Conservation (phyloP, 2,797 vertebrate genomes). For the Myotis findleyi region DNA sequence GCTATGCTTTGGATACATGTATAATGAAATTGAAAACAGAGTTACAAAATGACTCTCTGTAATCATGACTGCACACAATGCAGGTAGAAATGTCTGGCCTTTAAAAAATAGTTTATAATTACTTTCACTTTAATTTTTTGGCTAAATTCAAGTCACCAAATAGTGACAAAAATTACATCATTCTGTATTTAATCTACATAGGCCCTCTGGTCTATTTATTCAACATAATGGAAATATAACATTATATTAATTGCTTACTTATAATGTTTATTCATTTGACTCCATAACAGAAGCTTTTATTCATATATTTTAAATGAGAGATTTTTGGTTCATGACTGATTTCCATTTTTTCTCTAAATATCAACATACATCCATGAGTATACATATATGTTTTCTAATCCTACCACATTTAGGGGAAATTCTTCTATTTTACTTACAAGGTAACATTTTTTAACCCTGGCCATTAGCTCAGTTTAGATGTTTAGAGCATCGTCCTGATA, state of each 20-base stretch:
- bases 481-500: not conserved
- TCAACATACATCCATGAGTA: constrained; percentile 33
- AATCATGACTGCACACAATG: not conserved
- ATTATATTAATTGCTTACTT: not conserved
- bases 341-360: constrained; percentile 41
- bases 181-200: not conserved
- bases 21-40: constrained; percentile 47
- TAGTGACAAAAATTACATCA: constrained; percentile 42
- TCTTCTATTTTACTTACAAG: constrained; percentile 25
- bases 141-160: constrained; percentile 47
- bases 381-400: not conserved
- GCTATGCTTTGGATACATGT: not conserved
- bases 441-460: not conserved
- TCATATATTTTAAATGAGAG: constrained; percentile 32
- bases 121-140: constrained; percentile 47
- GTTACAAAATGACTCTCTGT: constrained; percentile 13
- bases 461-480: not conserved
- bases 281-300: not conserved
- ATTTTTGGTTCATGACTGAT: not conserved
- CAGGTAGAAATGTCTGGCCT: not conserved
- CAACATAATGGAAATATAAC: not conserved
- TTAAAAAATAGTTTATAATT: constrained; percentile 31
- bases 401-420: not conserved
- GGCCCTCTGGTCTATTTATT: not conserved
- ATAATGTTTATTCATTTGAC: constrained; percentile 24